Conservation (phyloP, 2,797 vertebrate genomes). For the Xenopus petersii region DNA sequence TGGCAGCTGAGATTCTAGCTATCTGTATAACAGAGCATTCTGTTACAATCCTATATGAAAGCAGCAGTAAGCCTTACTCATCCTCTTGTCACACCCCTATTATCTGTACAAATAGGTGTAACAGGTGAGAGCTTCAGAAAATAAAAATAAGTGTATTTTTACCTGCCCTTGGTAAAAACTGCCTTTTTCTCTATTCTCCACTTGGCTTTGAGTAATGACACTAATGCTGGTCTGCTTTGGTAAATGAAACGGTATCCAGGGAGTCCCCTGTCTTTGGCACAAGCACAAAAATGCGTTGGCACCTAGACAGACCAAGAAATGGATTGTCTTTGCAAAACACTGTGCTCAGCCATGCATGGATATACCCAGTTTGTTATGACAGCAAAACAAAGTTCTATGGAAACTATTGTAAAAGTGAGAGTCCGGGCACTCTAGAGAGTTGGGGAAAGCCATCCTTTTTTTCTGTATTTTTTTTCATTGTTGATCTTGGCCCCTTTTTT, state of each 20-base stretch:
- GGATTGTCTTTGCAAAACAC: conserved; percentile 54
- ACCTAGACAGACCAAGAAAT: conserved; percentile 57
- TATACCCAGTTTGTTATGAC: conserved; percentile 82
- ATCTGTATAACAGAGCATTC: too few species aligned
- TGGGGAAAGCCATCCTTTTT: conserved; percentile 88
- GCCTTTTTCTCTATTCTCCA: too few species aligned
- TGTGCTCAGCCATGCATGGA: conserved; percentile 57
- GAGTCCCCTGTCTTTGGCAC: conserved; percentile 56
- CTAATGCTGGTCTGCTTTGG: conserved; percentile 20
- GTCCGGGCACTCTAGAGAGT: conserved; percentile 75
- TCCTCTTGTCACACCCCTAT: too few species aligned
- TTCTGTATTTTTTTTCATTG: conserved; percentile 78
- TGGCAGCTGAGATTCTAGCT: too few species aligned
- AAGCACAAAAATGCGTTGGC: conserved; percentile 57
- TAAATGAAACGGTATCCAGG: conserved; percentile 27
- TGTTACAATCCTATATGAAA: too few species aligned
- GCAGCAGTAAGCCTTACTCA: too few species aligned
- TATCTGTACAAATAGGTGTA: too few species aligned
- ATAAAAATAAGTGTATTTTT: too few species aligned
- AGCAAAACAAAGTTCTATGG: conserved; percentile 86
- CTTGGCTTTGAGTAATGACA: too few species aligned
- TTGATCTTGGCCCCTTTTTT: conserved; percentile 77
- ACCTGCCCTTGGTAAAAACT: too few species aligned
- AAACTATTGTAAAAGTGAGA: conserved; percentile 84
- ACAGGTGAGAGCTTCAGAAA: too few species aligned